These are phyloP conservation scores for Lontra canadensis DNA, from an alignment of 2,113 vertebrate genomes.

Conservation along the genomic window DNA sequence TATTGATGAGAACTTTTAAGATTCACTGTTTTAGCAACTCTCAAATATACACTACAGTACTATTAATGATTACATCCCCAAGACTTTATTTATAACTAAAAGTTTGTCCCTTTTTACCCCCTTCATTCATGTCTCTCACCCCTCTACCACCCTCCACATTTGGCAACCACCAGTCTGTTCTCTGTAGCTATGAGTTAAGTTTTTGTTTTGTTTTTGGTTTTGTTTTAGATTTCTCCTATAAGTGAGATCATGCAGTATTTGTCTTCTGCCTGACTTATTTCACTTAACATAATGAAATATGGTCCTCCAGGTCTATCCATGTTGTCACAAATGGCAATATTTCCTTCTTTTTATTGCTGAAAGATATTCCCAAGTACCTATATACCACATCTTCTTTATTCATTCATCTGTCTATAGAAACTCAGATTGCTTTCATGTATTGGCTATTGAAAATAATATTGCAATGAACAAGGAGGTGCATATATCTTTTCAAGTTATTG, in stretches of 20 bases:
- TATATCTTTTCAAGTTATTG: not conserved
- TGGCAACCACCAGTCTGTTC: not conserved
- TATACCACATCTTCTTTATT: not conserved
- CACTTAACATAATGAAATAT: not conserved
- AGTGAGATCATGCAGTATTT: not conserved
- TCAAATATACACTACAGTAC: not conserved
- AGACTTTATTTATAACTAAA: not conserved
- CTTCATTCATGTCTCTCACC: not conserved
- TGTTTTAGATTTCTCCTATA: not conserved
- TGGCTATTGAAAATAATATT: not conserved
- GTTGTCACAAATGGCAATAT: not conserved
- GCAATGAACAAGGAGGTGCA: not conserved
- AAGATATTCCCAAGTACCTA: not conserved
- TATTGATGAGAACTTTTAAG: not conserved
- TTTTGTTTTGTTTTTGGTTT: not conserved
- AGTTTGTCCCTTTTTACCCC: not conserved
- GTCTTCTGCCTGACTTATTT: not conserved
- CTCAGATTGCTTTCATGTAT: not conserved
- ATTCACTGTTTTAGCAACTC: not conserved
- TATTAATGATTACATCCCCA: not conserved
- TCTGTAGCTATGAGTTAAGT: not conserved
- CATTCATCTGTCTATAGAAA: not conserved
- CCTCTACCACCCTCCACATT: not conserved
- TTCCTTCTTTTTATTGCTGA: not conserved
- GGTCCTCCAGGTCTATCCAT: not conserved